phyloP scores from a whole-genome alignment of 2,888 invertebrate species.

The Heteropelma amictum region DNA sequence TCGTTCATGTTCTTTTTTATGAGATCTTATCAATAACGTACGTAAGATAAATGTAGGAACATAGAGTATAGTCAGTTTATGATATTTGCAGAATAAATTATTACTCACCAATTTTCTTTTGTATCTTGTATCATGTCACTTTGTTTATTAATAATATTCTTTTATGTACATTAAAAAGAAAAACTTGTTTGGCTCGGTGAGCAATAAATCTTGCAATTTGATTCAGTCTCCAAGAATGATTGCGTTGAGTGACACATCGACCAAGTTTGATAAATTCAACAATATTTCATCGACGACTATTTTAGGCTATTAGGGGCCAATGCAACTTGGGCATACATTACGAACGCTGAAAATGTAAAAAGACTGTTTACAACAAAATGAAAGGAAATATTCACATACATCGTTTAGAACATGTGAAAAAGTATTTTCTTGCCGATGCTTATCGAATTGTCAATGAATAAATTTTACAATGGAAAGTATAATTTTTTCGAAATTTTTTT shows the following conservation, averaged over 20 bases:
- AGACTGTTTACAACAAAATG: too few species aligned
- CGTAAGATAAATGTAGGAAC: conserved; percentile 20
- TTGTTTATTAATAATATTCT: neutral
- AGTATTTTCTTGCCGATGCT: too few species aligned
- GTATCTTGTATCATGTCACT: neutral
- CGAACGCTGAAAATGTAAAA: conserved; percentile 51
- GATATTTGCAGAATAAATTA: conserved; percentile 33
- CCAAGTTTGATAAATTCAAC: too few species aligned
- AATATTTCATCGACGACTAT: conserved; percentile 5
- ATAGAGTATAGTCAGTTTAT: conserved; percentile 5
- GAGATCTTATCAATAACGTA: conserved; percentile 7
- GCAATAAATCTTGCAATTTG: neutral
- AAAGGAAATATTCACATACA: too few species aligned
- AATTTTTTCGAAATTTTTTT: too few species aligned
- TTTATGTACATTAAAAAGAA: neutral
- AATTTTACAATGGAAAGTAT: too few species aligned
- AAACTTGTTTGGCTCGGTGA: neutral
- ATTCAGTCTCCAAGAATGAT: conserved; percentile 29
- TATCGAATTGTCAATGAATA: too few species aligned
- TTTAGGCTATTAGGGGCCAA: neutral
- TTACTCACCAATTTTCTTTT: neutral
- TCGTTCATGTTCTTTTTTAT: neutral
- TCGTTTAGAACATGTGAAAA: too few species aligned
- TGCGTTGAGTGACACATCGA: too few species aligned
- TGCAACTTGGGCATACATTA: conserved; percentile 62